Percentiles rank a stretch among this genome's conserved stretches.
Evolutionary conservation across 2,797 vertebrate species (phyloP).

Genomic region (Xenopus petersii): DNA sequence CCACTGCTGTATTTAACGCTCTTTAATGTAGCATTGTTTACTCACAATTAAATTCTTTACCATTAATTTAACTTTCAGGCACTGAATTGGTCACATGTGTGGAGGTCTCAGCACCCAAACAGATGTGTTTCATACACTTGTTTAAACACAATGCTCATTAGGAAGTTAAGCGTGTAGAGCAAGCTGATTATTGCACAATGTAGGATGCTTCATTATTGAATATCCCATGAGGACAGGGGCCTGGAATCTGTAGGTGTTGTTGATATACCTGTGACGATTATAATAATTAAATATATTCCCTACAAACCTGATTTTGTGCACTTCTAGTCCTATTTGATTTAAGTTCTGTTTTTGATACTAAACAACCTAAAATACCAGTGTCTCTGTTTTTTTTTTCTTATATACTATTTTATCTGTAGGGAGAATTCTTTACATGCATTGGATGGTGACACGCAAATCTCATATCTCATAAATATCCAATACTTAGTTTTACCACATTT

Average conservation of each 20-base stretch:
- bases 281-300: background rate
- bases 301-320: background rate
- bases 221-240: conserved; percentile 8
- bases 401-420: too few species aligned
- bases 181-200: conserved; percentile 64
- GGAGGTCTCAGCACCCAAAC: conserved; percentile 63
- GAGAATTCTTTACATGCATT: too few species aligned
- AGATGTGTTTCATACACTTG: conserved; percentile 68
- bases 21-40: conserved; percentile 69
- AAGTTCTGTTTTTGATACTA: too few species aligned
- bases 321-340: too few species aligned
- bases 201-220: conserved; percentile 64
- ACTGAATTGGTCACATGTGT: conserved; percentile 66
- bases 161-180: conserved; percentile 64
- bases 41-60: conserved; percentile 72
- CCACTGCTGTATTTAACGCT: conserved; percentile 67
- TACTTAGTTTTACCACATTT: too few species aligned
- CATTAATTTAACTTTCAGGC: conserved; percentile 69
- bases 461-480: too few species aligned
- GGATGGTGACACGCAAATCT: too few species aligned
- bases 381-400: too few species aligned
- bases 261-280: conserved; percentile 10
- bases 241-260: background rate
- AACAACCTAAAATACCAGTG: too few species aligned
- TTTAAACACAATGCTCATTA: conserved; percentile 65